Conservation (phyloP, 1,140 invertebrate species). For the Triops cancriformis region DNA sequence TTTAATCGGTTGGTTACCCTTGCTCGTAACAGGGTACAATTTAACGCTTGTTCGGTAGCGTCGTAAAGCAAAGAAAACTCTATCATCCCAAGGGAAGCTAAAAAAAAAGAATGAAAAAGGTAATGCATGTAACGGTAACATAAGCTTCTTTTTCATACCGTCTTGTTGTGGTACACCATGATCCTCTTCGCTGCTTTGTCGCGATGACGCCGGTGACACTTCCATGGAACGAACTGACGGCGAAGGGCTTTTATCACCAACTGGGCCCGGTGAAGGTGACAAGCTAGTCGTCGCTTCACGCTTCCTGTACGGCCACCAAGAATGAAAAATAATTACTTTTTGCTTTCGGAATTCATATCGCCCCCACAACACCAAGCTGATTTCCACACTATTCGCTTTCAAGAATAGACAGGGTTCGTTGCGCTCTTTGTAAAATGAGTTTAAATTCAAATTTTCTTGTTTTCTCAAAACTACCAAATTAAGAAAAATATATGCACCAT, state of each 20-base stretch:
- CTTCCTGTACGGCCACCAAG: background rate
- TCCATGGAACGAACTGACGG: background rate
- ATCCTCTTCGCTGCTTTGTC: background rate
- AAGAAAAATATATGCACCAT: too few species aligned
- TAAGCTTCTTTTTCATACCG: background rate
- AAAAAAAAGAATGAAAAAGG: conserved; percentile 16
- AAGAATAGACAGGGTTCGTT: too few species aligned
- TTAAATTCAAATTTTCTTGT: too few species aligned
- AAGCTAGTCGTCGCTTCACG: background rate
- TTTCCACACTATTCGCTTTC: too few species aligned
- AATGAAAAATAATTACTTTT: background rate
- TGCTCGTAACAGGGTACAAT: conserved; percentile 66
- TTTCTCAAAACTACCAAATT: too few species aligned
- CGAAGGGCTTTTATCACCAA: background rate
- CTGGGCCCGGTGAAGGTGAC: background rate
- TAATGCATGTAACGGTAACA: background rate
- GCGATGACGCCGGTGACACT: background rate
- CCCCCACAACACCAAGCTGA: too few species aligned
- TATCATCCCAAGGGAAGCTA: conserved; percentile 41
- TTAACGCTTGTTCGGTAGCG: conserved; percentile 59
- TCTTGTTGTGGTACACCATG: background rate
- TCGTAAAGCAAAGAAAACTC: conserved; percentile 74
- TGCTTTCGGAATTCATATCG: too few species aligned
- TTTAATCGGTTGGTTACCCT: conserved; percentile 32
- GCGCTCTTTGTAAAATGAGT: too few species aligned